phyloP scores from a whole-genome alignment of 2,888 invertebrate genomes.

The Drosophila helvetica region DNA sequence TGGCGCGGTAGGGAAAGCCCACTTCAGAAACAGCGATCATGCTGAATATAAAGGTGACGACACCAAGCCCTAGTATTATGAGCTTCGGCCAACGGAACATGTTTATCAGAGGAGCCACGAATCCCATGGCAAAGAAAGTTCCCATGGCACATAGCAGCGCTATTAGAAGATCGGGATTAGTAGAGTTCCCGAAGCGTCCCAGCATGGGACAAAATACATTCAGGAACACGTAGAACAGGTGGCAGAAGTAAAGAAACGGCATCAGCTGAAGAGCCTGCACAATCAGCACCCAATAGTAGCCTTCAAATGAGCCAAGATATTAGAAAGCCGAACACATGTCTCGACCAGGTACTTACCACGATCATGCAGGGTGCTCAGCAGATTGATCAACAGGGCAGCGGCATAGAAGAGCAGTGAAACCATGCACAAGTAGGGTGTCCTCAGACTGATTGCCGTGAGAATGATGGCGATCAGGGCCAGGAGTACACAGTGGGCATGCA shows the following conservation, averaged over 20 bases:
- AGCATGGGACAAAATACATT: slow-evolving; percentile 86
- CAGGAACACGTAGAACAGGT: slow-evolving; percentile 84
- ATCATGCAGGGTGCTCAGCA: slow-evolving; percentile 73
- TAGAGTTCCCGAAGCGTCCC: slow-evolving; percentile 85
- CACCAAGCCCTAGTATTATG: slow-evolving; percentile 63
- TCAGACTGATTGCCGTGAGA: slow-evolving; percentile 70
- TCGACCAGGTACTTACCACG: slow-evolving; percentile 59
- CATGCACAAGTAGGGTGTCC: slow-evolving; percentile 80
- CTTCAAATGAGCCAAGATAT: slow-evolving; percentile 42
- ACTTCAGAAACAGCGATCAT: slow-evolving; percentile 84
- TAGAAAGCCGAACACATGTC: background rate
- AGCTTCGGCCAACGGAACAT: slow-evolving; percentile 80
- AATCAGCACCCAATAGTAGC: slow-evolving; percentile 70
- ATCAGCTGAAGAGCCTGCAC: slow-evolving; percentile 82
- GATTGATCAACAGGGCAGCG: slow-evolving; percentile 71
- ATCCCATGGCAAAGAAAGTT: slow-evolving; percentile 79
- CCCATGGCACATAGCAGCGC: slow-evolving; percentile 81
- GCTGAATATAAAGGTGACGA: slow-evolving; percentile 73
- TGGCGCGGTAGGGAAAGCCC: slow-evolving; percentile 86
- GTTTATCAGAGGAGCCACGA: slow-evolving; percentile 81
- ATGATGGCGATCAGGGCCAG: slow-evolving; percentile 69
- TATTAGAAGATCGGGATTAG: slow-evolving; percentile 86
- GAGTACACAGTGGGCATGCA: slow-evolving; percentile 81
- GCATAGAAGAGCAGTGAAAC: slow-evolving; percentile 79
- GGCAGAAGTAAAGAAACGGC: slow-evolving; percentile 84